Conservation (phyloP, 2,888 invertebrate genomes). For the Nomada ferruginata region DNA sequence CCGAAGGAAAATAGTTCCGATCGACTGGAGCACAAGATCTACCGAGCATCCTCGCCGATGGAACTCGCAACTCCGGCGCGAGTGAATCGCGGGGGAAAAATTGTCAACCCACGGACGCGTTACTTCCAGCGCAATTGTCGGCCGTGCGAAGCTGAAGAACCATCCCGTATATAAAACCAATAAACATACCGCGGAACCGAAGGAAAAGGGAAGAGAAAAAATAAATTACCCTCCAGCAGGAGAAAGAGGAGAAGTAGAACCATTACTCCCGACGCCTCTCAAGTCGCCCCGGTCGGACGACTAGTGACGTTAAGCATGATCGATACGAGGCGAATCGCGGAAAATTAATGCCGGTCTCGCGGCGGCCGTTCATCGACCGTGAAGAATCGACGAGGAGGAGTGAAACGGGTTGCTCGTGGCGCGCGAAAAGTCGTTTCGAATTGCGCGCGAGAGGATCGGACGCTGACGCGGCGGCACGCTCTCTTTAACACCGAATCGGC, state of each 20-base stretch:
- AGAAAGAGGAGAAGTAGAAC: neutral
- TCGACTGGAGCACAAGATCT: too few relatives aligned
- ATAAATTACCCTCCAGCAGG: too few relatives aligned
- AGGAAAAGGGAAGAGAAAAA: neutral
- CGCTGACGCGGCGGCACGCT: conserved; percentile 46
- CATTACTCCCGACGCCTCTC: conserved; percentile 13
- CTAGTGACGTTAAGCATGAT: conserved; percentile 21
- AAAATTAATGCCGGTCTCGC: conserved; percentile 37
- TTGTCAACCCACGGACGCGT: too few relatives aligned
- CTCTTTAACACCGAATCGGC: conserved; percentile 78
- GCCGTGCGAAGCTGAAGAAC: too few relatives aligned
- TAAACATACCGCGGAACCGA: neutral
- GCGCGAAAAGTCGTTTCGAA: too few relatives aligned
- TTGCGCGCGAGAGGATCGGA: neutral
- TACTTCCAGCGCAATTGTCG: too few relatives aligned
- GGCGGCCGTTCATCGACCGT: conserved; percentile 46
- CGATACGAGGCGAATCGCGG: conserved; percentile 39
- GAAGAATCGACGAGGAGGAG: conserved; percentile 50
- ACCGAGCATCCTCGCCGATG: too few relatives aligned
- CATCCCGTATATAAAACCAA: too few relatives aligned
- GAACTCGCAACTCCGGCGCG: too few relatives aligned
- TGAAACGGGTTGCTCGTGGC: conserved; percentile 39
- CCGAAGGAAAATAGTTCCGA: too few relatives aligned
- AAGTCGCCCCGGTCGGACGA: neutral
- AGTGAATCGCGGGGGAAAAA: too few relatives aligned